Evolutionary conservation across 2,888 invertebrate species (phyloP), one percentile per base, ranked within the genome.

Genomic region (Catocala fraxini): DNA sequence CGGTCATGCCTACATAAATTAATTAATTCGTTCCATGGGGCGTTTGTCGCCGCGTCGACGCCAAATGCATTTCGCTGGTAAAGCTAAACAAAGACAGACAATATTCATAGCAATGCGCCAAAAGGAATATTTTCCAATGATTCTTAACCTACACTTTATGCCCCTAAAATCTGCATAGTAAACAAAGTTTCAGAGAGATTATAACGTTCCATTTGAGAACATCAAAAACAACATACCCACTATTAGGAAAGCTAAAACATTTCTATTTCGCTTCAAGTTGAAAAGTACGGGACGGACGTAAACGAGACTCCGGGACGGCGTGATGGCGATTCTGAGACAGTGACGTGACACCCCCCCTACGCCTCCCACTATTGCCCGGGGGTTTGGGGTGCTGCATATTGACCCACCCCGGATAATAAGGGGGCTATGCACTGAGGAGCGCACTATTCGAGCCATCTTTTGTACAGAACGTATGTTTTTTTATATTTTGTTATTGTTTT

Each of bases 301-400:
- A 91, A 92, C 92, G 91, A 91, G 91, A 90, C 89, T 89, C 83
- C 80, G 77, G 84, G 82, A 77, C 83, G 84, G 82, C 88, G 88
- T 89, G 89, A 89, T 87, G 90, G 89, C 89, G 90, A 89, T 86
- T 69, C 84, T 85, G 87, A 90, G 93, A 93, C 92, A 93, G 91
- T 93, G 93, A 93, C 92, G 93, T 92, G 93, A 93, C 92, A 82
- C 70, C 77, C 77, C 77, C 75, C 65, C 81, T 48, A 12, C 73
- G 46, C 59, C 77, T 65, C 75, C 80, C 71, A 65, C 80, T 73
- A 56, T 77, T 72, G 65, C 43, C 48, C 35, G 60, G 57, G 65
- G 60, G 70, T 57, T 73, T 70, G 75, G 56, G 65, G 77, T 82
- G 85, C 84, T 81, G 84, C 85, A 85, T 85, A 85, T 84, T 88